Evolutionary conservation across 2,888 invertebrate species (phyloP).

Genomic region (Spisula subtruncata): DNA sequence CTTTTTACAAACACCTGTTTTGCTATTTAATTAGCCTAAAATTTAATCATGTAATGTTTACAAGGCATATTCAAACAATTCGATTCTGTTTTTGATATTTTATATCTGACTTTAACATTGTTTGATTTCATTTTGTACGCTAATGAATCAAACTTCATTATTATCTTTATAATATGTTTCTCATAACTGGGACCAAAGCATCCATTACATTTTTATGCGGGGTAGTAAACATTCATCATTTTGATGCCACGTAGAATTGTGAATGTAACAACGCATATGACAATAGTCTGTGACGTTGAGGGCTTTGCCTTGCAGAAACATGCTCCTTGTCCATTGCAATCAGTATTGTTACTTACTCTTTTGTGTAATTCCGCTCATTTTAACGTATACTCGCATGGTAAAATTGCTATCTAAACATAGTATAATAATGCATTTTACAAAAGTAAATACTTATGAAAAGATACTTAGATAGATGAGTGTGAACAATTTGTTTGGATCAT

Average conservation of each 20-base stretch:
- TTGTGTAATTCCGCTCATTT: too few relatives aligned
- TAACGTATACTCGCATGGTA: too few relatives aligned
- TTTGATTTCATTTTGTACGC: neutral
- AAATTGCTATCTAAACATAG: too few relatives aligned
- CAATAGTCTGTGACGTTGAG: neutral
- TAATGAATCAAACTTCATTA: constrained; percentile 9
- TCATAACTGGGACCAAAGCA: neutral
- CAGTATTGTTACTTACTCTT: too few relatives aligned
- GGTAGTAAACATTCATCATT: constrained; percentile 11
- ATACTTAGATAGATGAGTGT: too few relatives aligned
- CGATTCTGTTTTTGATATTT: too few relatives aligned
- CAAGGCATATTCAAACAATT: neutral
- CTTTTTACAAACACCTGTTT: constrained; percentile 15
- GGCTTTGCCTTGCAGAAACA: neutral
- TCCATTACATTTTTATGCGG: neutral
- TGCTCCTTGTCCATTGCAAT: too few relatives aligned
- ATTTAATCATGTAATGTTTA: neutral
- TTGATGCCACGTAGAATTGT: neutral
- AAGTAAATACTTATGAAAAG: too few relatives aligned
- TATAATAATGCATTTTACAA: too few relatives aligned
- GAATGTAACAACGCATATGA: constrained; percentile 1
- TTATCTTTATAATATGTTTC: constrained; percentile 6
- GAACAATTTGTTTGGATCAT: too few relatives aligned
- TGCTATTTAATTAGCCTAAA: neutral
- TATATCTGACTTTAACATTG: too few relatives aligned